These are phyloP conservation scores for Solenopsis fugax DNA, from an alignment of 1,140 invertebrate genomes.

Conservation along the genomic window DNA sequence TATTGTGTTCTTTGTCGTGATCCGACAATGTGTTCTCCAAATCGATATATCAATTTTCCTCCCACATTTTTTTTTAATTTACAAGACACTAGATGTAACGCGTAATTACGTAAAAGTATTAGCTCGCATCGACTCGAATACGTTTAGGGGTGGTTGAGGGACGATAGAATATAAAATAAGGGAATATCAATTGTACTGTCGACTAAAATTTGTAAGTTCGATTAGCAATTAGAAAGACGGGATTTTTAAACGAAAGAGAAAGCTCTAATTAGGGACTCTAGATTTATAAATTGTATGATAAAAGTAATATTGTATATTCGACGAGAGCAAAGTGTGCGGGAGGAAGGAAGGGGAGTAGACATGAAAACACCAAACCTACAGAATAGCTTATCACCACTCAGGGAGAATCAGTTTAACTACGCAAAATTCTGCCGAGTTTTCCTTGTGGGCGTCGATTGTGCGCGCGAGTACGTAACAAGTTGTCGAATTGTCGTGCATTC, in stretches of 20 bases:
- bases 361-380: slow-evolving; percentile 73
- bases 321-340: slow-evolving; percentile 44
- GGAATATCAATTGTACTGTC: slow-evolving; percentile 36
- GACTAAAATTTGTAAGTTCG: slow-evolving; percentile 51
- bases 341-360: slow-evolving; percentile 36
- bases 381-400: slow-evolving; percentile 81
- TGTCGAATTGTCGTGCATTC: slow-evolving; percentile 43
- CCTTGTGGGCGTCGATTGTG: slow-evolving; percentile 56
- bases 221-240: slow-evolving; percentile 30
- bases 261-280: slow-evolving; percentile 52
- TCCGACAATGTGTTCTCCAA: slow-evolving; percentile 63
- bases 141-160: slow-evolving; percentile 46
- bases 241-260: slow-evolving; percentile 41
- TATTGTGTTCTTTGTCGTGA: slow-evolving; percentile 68
- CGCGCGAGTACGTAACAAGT: slow-evolving; percentile 22
- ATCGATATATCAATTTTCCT: slow-evolving; percentile 21
- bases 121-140: slow-evolving; percentile 23
- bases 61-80: slow-evolving; percentile 23
- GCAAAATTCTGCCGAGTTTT: slow-evolving; percentile 72
- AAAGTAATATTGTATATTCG: slow-evolving; percentile 53
- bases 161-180: slow-evolving; percentile 46
- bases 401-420: slow-evolving; percentile 79
- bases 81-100: slow-evolving; percentile 2
- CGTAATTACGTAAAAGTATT: slow-evolving; percentile 52
- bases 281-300: slow-evolving; percentile 65